Evolutionary conservation across 2,113 vertebrate species (phyloP).

Genomic region (Syngnathus floridae): DNA sequence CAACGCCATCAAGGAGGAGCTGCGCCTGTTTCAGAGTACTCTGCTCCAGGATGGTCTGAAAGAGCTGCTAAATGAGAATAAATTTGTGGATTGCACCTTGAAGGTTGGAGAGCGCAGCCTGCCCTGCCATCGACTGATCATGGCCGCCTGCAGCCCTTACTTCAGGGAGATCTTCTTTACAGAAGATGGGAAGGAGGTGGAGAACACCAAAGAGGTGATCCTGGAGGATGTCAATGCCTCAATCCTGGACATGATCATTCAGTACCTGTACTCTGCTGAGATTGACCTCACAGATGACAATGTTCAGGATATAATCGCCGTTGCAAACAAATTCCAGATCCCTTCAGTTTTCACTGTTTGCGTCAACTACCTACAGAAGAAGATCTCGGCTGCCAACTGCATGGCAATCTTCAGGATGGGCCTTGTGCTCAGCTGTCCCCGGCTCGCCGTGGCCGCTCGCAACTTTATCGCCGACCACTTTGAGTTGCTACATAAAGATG

Average conservation of each 20-base stretch:
- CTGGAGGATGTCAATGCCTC: slow-evolving; percentile 86
- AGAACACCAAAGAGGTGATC: slow-evolving; percentile 83
- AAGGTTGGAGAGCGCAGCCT: slow-evolving; percentile 91
- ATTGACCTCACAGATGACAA: slow-evolving; percentile 94
- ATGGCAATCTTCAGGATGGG: slow-evolving; percentile 92
- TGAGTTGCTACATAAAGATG: slow-evolving; percentile 79
- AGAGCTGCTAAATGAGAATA: slow-evolving; percentile 95
- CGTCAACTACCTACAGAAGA: slow-evolving; percentile 94
- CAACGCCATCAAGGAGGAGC: slow-evolving; percentile 90
- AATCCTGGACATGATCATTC: slow-evolving; percentile 85
- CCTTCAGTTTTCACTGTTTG: slow-evolving; percentile 96
- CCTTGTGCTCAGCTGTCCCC: slow-evolving; percentile 88
- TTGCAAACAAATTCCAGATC: slow-evolving; percentile 96
- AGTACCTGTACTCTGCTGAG: slow-evolving; percentile 92
- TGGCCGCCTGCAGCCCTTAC: slow-evolving; percentile 96
- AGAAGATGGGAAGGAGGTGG: slow-evolving; percentile 83
- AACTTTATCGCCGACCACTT: slow-evolving; percentile 93
- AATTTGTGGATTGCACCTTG: slow-evolving; percentile 93
- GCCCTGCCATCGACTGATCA: slow-evolving; percentile 92
- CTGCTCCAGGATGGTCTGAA: slow-evolving; percentile 96
- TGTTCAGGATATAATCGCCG: slow-evolving; percentile 91
- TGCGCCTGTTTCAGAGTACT: slow-evolving; percentile 95
- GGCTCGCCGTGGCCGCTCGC: slow-evolving; percentile 85
- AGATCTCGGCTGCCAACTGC: slow-evolving; percentile 83
- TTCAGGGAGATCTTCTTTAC: slow-evolving; percentile 97